These are phyloP conservation scores for Holacanthella duospinosa DNA, from an alignment of 2,888 invertebrate species.

Conservation along the genomic window DNA sequence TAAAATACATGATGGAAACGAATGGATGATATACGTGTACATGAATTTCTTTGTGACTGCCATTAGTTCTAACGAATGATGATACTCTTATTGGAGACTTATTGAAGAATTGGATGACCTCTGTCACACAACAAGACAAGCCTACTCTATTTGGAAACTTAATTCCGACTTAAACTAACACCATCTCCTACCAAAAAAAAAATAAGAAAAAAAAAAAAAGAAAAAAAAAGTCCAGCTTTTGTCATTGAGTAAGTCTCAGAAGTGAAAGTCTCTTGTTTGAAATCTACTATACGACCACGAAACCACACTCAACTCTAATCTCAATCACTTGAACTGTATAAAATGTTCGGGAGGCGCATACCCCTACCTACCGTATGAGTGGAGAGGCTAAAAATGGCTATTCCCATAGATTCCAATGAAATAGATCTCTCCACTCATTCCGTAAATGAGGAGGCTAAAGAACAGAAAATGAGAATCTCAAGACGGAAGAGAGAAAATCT, in stretches of 20 bases:
- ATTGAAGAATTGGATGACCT: neutral
- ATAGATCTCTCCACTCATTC: neutral
- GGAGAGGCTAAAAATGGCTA: no score
- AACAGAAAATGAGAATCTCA: neutral
- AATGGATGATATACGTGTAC: neutral
- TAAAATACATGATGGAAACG: neutral
- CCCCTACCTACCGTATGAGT: no score
- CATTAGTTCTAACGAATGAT: neutral
- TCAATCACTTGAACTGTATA: neutral
- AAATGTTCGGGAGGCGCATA: neutral
- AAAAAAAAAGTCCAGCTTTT: no score
- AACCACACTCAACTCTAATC: no score
- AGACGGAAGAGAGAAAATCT: neutral
- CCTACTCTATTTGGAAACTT: neutral
- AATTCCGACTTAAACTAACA: no score
- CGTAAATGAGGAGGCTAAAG: neutral
- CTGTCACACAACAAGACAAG: neutral
- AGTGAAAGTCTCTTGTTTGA: no score
- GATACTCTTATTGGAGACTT: neutral
- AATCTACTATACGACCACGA: no score
- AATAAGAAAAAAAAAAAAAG: no score
- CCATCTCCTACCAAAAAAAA: no score
- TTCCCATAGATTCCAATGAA: neutral
- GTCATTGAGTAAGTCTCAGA: no score
- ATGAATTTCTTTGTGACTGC: slow-evolving; percentile 4